Evolutionary conservation across 2,888 invertebrate species (phyloP).

Genomic region (Nesidiocoris tenuis): DNA sequence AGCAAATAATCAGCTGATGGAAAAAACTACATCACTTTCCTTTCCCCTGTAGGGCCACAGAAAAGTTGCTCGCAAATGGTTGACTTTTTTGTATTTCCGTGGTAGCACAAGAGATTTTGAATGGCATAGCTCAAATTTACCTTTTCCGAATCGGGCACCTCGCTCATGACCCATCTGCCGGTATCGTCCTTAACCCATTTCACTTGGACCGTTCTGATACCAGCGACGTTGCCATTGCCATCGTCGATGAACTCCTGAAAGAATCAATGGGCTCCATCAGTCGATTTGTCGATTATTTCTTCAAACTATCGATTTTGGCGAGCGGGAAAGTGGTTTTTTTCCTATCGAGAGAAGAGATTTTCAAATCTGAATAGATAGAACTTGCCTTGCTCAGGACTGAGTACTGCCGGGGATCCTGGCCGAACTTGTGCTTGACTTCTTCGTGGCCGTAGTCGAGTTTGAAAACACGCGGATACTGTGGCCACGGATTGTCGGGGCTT

Average conservation of each 20-base stretch:
- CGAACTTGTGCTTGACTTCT: constrained; percentile 85
- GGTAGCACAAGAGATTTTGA: neutral
- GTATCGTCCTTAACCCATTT: constrained; percentile 89
- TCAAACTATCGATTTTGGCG: no score
- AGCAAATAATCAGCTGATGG: no score
- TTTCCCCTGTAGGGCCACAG: no score
- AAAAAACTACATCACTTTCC: no score
- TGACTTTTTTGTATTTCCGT: no score
- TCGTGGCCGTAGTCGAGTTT: constrained; percentile 98
- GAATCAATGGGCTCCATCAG: no score
- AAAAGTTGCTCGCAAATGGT: neutral
- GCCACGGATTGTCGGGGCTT: constrained; percentile 94
- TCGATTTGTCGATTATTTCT: no score
- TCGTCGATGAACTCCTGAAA: constrained; percentile 83
- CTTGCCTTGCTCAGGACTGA: constrained; percentile 83
- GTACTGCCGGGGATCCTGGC: constrained; percentile 90
- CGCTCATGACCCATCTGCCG: constrained; percentile 92
- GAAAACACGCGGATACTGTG: constrained; percentile 95
- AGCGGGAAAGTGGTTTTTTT: no score
- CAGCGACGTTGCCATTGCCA: constrained; percentile 83
- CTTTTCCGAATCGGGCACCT: constrained; percentile 75
- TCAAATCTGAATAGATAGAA: no score
- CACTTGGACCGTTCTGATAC: constrained; percentile 85
- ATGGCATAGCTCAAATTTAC: constrained; percentile 51
- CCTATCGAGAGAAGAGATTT: no score